phyloP scores from a whole-genome alignment of 1,140 invertebrate species.

The Pogonomyrmex californicus region DNA sequence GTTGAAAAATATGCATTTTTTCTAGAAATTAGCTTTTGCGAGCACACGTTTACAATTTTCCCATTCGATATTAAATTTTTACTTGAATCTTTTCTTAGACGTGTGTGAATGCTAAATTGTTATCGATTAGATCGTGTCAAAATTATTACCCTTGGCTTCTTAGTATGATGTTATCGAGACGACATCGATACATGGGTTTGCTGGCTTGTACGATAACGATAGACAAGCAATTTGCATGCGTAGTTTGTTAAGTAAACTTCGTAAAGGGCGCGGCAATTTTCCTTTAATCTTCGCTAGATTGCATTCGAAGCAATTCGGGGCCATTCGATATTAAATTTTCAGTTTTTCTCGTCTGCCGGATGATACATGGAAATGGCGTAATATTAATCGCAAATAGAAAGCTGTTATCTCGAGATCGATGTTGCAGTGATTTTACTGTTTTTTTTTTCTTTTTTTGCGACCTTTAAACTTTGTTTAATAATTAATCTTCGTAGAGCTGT shows the following conservation, averaged over 20 bases:
- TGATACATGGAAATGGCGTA: slow-evolving; percentile 14
- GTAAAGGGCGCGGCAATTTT: slow-evolving; percentile 53
- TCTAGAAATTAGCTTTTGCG: neutral
- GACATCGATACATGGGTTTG: slow-evolving; percentile 11
- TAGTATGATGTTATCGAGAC: neutral
- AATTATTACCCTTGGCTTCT: slow-evolving; percentile 5
- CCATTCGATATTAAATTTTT: neutral
- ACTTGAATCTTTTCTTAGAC: neutral
- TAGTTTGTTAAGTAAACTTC: slow-evolving; percentile 53
- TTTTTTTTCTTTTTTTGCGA: neutral
- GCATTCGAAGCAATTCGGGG: slow-evolving; percentile 34
- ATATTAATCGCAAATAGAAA: slow-evolving; percentile 33
- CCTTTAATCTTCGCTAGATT: slow-evolving; percentile 53
- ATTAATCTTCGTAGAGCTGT: slow-evolving; percentile 22
- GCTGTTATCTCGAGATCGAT: slow-evolving; percentile 35
- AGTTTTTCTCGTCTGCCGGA: neutral
- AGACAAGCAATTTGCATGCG: slow-evolving; percentile 54
- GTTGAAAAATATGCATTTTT: too few relatives aligned
- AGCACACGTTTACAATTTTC: neutral
- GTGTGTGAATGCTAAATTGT: neutral
- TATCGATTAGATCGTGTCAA: neutral
- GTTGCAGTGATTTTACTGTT: slow-evolving; percentile 18
- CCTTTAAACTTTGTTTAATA: slow-evolving; percentile 53
- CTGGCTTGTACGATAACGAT: neutral
- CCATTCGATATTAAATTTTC: slow-evolving; percentile 51